Percentiles rank a stretch among this genome's conserved stretches.
Evolutionary conservation across 2,113 vertebrate genomes (phyloP).

Genomic region (Tringa solitaria): DNA sequence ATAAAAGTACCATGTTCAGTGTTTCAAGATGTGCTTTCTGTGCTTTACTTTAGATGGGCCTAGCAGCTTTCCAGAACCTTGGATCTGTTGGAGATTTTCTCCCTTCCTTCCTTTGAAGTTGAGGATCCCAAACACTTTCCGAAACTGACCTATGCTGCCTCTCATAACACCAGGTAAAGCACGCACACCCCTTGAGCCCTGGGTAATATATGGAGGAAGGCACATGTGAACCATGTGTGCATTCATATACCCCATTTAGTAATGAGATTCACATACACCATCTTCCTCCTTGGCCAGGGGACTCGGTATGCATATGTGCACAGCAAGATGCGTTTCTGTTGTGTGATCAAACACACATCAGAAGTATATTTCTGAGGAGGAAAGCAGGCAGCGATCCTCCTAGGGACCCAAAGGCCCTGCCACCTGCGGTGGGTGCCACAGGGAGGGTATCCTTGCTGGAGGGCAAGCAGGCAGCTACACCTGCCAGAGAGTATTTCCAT

Average conservation of each 20-base stretch:
- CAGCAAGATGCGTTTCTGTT: neutral
- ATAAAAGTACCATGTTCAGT: neutral
- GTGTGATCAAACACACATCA: neutral
- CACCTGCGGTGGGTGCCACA: neutral
- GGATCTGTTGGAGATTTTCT: neutral
- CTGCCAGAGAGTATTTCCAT: neutral
- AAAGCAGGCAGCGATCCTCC: neutral
- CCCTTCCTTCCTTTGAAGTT: neutral
- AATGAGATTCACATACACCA: neutral
- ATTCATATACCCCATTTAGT: neutral
- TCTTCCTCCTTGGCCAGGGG: neutral
- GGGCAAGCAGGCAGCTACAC: neutral
- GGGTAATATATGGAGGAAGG: neutral
- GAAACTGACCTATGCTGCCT: neutral
- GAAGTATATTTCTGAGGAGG: neutral
- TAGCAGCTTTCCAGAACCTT: neutral
- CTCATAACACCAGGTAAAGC: neutral
- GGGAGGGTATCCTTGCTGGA: rapidly evolving
- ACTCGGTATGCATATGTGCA: rapidly evolving
- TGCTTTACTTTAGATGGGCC: neutral
- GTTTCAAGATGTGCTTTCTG: neutral
- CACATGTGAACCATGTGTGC: rapidly evolving
- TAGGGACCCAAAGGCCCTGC: neutral
- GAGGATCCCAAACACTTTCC: neutral
- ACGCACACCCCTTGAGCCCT: neutral